Evolutionary conservation across 2,113 vertebrate species (phyloP).

Genomic region (Gambusia holbrooki): DNA sequence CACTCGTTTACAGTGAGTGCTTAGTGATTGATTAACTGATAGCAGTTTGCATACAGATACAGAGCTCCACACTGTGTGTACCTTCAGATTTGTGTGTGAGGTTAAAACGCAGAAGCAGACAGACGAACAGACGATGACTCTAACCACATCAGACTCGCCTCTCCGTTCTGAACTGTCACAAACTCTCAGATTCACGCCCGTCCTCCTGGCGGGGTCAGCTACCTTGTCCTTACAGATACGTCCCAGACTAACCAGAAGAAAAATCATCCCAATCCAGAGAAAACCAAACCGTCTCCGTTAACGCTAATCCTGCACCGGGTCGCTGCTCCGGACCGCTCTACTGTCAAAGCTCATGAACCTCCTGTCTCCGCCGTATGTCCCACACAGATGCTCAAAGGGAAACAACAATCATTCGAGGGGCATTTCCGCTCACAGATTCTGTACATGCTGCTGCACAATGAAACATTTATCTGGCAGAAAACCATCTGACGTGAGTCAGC

Average conservation of each 20-base stretch:
- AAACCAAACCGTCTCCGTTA: constrained; percentile 30
- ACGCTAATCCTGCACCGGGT: constrained; percentile 18
- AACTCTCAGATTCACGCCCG: constrained; percentile 47
- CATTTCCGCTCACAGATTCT: constrained; percentile 19
- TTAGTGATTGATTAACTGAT: no score
- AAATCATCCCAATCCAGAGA: constrained; percentile 29
- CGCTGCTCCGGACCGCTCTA: constrained; percentile 11
- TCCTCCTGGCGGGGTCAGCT: constrained; percentile 46
- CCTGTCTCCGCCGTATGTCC: constrained; percentile 17
- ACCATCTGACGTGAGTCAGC: not conserved
- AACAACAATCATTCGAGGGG: constrained; percentile 34
- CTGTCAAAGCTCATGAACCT: constrained; percentile 42
- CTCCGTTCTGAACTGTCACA: constrained; percentile 37
- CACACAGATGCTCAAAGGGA: constrained; percentile 23
- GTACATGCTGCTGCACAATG: constrained; percentile 7
- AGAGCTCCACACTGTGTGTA: not conserved
- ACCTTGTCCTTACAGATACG: constrained; percentile 46
- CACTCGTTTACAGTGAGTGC: no score
- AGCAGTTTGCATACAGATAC: constrained; percentile 5
- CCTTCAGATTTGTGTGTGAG: not conserved
- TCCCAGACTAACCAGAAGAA: constrained; percentile 21
- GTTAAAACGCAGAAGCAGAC: constrained; percentile 44
- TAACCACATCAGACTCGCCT: constrained; percentile 31
- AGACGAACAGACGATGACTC: constrained; percentile 24
- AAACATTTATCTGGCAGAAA: not conserved